Percentiles rank a stretch among this genome's conserved stretches.
Conservation (phyloP, 2,797 vertebrate genomes). For the Scleropages formosus region DNA sequence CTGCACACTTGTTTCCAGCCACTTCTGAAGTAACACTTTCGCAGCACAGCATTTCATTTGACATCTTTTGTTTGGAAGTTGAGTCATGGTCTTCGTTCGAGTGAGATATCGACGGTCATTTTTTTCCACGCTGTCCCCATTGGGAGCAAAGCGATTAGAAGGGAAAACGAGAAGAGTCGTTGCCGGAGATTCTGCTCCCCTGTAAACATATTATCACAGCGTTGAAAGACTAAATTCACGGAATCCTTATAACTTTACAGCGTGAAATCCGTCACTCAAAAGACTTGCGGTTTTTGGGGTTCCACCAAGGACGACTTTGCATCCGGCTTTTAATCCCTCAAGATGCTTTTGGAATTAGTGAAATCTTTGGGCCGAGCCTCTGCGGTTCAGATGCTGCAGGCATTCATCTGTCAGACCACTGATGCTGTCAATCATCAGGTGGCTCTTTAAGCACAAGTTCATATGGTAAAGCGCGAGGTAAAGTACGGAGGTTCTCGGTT, state of each 20-base stretch:
- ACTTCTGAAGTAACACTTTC: neutral
- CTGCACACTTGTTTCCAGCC: neutral
- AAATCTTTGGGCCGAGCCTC: neutral
- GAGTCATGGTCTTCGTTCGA: neutral
- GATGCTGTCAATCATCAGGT: too few relatives aligned
- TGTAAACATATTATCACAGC: constrained; percentile 11
- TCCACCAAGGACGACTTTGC: neutral
- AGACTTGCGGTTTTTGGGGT: neutral
- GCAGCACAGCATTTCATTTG: neutral
- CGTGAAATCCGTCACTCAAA: constrained; percentile 20
- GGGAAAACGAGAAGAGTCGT: constrained; percentile 2
- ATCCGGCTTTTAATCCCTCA: constrained; percentile 14
- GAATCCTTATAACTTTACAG: neutral
- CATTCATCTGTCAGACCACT: too few relatives aligned
- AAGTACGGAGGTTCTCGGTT: too few relatives aligned
- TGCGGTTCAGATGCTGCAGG: constrained; percentile 5
- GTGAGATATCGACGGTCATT: neutral
- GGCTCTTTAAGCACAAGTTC: too few relatives aligned
- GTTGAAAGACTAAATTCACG: constrained; percentile 19
- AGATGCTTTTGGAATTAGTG: neutral
- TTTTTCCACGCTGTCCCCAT: too few relatives aligned
- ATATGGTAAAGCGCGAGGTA: too few relatives aligned
- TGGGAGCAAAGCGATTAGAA: constrained; percentile 3
- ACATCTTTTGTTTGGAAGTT: constrained; percentile 18
- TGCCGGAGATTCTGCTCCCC: neutral